Percentiles rank a stretch among this genome's conserved stretches.
These are phyloP conservation scores for Deilephila porcellus DNA, from an alignment of 2,888 invertebrate genomes.

Conservation along the genomic window DNA sequence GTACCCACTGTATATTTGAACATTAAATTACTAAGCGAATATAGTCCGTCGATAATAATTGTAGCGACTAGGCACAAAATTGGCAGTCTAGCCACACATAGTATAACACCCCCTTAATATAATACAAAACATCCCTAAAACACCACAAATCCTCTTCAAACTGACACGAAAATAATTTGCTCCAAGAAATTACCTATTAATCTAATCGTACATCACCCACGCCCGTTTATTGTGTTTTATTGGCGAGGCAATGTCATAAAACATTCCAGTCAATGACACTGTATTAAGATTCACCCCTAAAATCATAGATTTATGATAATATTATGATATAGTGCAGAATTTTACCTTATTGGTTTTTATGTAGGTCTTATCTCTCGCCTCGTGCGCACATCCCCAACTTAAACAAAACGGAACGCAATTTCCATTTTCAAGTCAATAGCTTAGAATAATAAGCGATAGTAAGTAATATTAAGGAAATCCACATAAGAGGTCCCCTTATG, in stretches of 20 bases:
- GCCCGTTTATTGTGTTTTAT: conserved; percentile 22
- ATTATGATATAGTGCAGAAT: conserved; percentile 62
- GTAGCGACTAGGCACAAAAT: too few species aligned
- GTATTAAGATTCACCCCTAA: conserved; percentile 69
- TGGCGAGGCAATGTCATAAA: conserved; percentile 35
- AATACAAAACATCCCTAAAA: not conserved
- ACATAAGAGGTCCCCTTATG: conserved; percentile 64
- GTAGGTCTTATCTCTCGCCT: conserved; percentile 65
- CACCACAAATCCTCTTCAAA: not conserved
- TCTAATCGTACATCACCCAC: conserved; percentile 11
- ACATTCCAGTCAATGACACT: conserved; percentile 46
- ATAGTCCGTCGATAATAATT: too few species aligned
- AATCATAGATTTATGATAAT: conserved; percentile 67
- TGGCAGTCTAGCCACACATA: too few species aligned
- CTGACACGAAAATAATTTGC: conserved; percentile 22
- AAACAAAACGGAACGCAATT: conserved; percentile 82
- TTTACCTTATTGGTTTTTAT: conserved; percentile 62
- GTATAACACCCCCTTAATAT: not conserved
- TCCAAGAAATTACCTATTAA: conserved; percentile 23
- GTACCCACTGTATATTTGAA: too few species aligned
- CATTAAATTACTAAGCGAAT: too few species aligned
- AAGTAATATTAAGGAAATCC: conserved; percentile 80
- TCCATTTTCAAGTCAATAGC: conserved; percentile 83
- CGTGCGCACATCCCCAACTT: conserved; percentile 68
- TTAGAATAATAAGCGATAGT: conserved; percentile 83